Evolutionary conservation across 1,140 invertebrate species (phyloP).

Genomic region (Ptiloglossa arizonensis): DNA sequence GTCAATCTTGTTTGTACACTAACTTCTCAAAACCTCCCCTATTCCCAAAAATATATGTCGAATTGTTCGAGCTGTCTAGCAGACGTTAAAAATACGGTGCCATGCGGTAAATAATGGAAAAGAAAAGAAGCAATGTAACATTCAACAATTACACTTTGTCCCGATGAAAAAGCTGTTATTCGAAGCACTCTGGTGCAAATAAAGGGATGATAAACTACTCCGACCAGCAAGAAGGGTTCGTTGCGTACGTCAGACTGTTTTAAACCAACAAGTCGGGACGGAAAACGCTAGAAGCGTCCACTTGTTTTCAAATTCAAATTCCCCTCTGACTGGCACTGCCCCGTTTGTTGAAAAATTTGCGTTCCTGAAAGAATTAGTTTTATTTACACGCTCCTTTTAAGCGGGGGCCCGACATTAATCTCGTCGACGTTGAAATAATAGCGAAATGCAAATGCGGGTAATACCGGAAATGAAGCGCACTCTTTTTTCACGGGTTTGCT

Average conservation of each 20-base stretch:
- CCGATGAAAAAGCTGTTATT: too few relatives aligned
- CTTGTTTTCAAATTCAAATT: background rate
- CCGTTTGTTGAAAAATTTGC: background rate
- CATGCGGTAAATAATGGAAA: too few relatives aligned
- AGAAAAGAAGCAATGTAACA: too few relatives aligned
- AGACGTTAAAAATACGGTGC: too few relatives aligned
- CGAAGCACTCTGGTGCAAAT: too few relatives aligned
- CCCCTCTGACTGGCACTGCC: background rate
- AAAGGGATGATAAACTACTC: too few relatives aligned
- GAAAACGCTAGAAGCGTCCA: too few relatives aligned
- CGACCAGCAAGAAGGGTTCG: background rate
- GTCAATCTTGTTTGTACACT: too few relatives aligned
- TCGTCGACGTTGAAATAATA: constrained; percentile 42
- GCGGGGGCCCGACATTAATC: constrained; percentile 19
- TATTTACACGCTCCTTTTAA: constrained; percentile 13
- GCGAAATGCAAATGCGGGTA: constrained; percentile 33
- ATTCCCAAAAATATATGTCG: too few relatives aligned
- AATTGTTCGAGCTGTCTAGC: too few relatives aligned
- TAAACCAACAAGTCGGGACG: background rate
- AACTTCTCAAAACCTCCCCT: too few relatives aligned
- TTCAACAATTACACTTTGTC: too few relatives aligned
- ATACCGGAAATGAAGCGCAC: constrained; percentile 36
- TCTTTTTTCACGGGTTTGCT: background rate
- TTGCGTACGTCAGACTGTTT: background rate
- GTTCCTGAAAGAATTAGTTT: constrained; percentile 29